phyloP scores from a whole-genome alignment of 2,113 vertebrate genomes.

The Salvelinus sp. region DNA sequence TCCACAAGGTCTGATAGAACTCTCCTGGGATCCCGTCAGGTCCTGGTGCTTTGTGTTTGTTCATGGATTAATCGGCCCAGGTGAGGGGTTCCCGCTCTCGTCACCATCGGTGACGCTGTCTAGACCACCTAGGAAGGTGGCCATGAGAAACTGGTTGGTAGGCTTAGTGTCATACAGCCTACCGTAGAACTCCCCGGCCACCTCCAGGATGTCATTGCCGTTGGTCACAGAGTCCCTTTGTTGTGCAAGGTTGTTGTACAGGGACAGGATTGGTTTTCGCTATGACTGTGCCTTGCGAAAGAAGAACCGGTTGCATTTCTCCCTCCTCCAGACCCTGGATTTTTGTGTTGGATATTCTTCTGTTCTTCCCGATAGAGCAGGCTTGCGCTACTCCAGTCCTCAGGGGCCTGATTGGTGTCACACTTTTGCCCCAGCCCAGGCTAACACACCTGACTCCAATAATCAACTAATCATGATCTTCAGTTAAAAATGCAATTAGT shows the following conservation, averaged over 20 bases:
- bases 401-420: no score
- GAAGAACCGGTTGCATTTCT: not conserved
- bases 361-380: not conserved
- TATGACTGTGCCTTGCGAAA: not conserved
- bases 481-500: no score
- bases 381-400: no score
- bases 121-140: not conserved
- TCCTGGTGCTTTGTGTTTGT: not conserved
- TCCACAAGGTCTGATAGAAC: not conserved
- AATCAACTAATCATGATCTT: no score
- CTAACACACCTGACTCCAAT: no score
- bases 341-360: not conserved
- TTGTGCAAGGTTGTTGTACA: no score
- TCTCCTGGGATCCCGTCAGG: not conserved
- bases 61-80: not conserved
- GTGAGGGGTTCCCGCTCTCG: not conserved
- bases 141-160: not conserved
- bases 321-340: not conserved
- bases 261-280: no score
- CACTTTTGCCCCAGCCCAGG: no score
- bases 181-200: not conserved
- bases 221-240: no score
- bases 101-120: not conserved
- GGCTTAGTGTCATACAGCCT: not conserved
- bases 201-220: not conserved